Base-by-base conservation (phyloP, 2,888 invertebrate genomes). In the Ryuthela nishihirai region DNA sequence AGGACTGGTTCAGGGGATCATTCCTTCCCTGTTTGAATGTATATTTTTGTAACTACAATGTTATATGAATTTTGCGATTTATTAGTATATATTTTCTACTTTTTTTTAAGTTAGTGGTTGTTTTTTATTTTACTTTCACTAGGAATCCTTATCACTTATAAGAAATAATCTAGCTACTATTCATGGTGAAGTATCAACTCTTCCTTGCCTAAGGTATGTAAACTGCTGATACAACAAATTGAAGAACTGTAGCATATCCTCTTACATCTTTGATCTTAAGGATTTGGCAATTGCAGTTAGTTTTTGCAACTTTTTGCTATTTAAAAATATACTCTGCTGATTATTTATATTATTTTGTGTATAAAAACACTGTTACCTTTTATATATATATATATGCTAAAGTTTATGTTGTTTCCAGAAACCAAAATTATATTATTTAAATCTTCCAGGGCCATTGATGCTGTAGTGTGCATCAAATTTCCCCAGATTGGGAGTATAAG, bases 141-240 rank as follows among this genome's bases (percentile, higher is more conserved):
- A 87, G 83, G 98, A 99, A 77, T 93, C 95, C 73, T 79, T 99
- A 25, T 94, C 95, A 4, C 75, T 98, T 60, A 88, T 90, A 50
- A 83, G 87, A 71, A 98, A 98, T 74, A 82, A 87, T 68, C 77
- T 98, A 68, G 92, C 94, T 71, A 87, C 88, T 71, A 77, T 97
- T n/a, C 93, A 90, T 76, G 93, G 93, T 21, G 94, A 95, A 75
- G 74, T 95, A 24, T 90, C 92, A 1, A 87, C 91, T 71, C 75
- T 93, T 36, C 84, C 86, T 65, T 89, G 91, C 72, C 79, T 99
- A 34, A 83, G 97, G 40, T 91, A 94, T 2, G 77, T 98, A 48
- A 97, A 97, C 77, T 84, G 95, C 64, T 82, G 97, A 32, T 85
- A 92, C 72, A 99, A 99, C 75, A 85, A 87, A 69, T 85, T 99